Percentiles rank a stretch among this genome's conserved stretches.
Conservation (phyloP, 1,140 invertebrate genomes). For the Periplaneta americana region DNA sequence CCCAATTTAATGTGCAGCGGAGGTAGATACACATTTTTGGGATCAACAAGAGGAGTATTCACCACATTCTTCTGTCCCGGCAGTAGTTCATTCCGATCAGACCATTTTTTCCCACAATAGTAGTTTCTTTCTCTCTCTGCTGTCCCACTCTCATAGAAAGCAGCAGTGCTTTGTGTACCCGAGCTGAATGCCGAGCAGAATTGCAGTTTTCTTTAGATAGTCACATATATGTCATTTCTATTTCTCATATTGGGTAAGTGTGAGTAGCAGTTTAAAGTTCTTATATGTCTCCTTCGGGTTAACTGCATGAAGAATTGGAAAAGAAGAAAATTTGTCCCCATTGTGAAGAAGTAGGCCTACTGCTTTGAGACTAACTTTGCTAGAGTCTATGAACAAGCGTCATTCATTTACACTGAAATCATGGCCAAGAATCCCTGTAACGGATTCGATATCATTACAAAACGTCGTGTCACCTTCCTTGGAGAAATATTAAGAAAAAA, state of each 20-base stretch:
- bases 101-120: neutral
- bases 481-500: conserved; percentile 7
- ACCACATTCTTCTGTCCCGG: neutral
- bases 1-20: neutral
- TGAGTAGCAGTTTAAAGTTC: neutral
- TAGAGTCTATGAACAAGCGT: neutral
- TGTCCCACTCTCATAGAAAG: neutral
- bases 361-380: conserved; percentile 7
- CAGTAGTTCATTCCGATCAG: neutral
- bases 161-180: too few species aligned
- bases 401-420: conserved; percentile 11
- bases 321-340: conserved; percentile 9
- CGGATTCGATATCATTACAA: conserved; percentile 9
- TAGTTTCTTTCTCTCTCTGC: neutral
- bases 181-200: conserved; percentile 5
- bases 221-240: neutral
- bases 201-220: neutral
- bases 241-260: neutral
- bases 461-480: neutral
- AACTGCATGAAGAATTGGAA: conserved; percentile 9
- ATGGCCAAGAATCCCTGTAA: conserved; percentile 2
- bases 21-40: too few species aligned
- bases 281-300: neutral
- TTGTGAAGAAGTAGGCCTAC: neutral
- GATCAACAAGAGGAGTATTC: neutral